Conservation (phyloP, 2,113 vertebrate genomes). For the Felis chaus region DNA sequence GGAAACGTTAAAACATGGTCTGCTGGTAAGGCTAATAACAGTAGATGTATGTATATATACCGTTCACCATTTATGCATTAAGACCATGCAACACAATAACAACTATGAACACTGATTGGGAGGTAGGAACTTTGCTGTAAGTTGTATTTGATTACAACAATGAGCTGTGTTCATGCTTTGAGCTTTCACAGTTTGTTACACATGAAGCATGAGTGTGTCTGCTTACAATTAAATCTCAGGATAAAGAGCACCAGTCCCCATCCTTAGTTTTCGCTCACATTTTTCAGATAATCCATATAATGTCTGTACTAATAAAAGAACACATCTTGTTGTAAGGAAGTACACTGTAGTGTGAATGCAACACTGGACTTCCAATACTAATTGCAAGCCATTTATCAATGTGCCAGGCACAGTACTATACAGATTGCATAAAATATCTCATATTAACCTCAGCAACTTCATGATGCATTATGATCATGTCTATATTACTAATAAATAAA, state of each 20-base stretch:
- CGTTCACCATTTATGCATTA: neutral
- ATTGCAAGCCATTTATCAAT: slow-evolving; percentile 64
- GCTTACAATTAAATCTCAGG: slow-evolving; percentile 40
- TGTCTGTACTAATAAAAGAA: slow-evolving; percentile 55
- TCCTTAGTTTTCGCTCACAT: neutral
- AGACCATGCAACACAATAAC: neutral
- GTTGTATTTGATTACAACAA: slow-evolving; percentile 34
- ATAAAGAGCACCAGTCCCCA: neutral
- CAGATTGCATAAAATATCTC: slow-evolving; percentile 64
- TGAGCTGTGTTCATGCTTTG: neutral
- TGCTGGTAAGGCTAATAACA: neutral
- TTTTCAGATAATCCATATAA: slow-evolving; percentile 47
- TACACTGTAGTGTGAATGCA: neutral
- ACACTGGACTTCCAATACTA: slow-evolving; percentile 44
- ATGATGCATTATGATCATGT: neutral
- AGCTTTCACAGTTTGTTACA: slow-evolving; percentile 35
- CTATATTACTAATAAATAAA: slow-evolving; percentile 31
- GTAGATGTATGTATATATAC: neutral
- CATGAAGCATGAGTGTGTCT: slow-evolving; percentile 45
- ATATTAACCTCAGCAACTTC: slow-evolving; percentile 52
- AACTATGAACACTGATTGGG: slow-evolving; percentile 19
- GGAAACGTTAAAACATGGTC: neutral
- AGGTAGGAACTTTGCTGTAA: neutral
- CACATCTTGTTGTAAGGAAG: neutral
- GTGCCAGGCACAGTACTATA: slow-evolving; percentile 29